Evolutionary conservation across 2,888 invertebrate species (phyloP).

Genomic region (Rhimphoctona megacephalus): DNA sequence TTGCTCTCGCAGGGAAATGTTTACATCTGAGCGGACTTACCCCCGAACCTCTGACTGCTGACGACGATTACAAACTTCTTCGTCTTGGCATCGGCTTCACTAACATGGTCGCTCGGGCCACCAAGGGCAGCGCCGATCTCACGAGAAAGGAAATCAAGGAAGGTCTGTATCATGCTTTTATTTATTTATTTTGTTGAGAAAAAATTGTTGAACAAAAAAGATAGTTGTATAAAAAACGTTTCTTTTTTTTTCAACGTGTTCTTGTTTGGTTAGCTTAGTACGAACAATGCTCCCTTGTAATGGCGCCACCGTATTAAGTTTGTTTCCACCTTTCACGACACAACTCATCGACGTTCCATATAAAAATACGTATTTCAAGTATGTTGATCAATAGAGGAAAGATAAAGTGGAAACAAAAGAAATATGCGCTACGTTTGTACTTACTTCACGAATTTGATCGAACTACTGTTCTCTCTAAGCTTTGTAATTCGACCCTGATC

Average conservation of each 20-base stretch:
- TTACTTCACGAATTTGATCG: constrained; percentile 13
- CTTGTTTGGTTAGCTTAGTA: not conserved
- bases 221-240: not conserved
- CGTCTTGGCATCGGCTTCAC: constrained; percentile 99
- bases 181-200: not conserved
- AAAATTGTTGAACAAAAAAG: no score
- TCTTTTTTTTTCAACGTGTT: not conserved
- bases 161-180: constrained; percentile 85
- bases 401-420: not conserved
- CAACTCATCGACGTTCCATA: constrained; percentile 1
- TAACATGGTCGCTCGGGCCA: constrained; percentile 98
- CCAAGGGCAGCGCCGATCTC: constrained; percentile 98
- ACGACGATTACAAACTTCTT: constrained; percentile 96
- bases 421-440: not conserved
- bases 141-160: constrained; percentile 97
- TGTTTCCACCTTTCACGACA: not conserved
- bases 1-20: constrained; percentile 91
- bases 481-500: constrained; percentile 5
- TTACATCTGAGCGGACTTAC: constrained; percentile 97
- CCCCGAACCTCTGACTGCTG: constrained; percentile 97
- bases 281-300: no score
- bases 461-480: constrained; percentile 7
- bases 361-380: not conserved
- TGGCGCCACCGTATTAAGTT: no score
- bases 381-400: not conserved